A percentile compares a stretch with the other conserved stretches of the same genome.
phyloP scores from a whole-genome alignment of 2,888 invertebrate species.

The Prenolepis imparis region DNA sequence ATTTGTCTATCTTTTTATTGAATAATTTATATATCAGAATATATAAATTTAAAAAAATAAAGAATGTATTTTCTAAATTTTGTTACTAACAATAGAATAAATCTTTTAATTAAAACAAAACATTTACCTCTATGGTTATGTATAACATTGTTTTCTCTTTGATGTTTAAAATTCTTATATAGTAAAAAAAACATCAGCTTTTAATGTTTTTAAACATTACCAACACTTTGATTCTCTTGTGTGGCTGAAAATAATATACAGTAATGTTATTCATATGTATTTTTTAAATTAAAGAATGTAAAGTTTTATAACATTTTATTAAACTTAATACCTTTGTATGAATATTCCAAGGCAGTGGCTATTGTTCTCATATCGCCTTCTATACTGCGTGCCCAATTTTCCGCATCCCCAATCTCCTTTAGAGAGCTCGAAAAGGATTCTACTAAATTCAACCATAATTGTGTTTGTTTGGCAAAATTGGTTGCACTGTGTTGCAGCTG shows the following conservation, averaged over 20 bases:
- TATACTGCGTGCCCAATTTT: slow-evolving; percentile 99
- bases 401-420: slow-evolving; percentile 99
- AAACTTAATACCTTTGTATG: slow-evolving; percentile 90
- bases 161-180: neutral
- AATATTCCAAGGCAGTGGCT: slow-evolving; percentile 96
- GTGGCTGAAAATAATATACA: slow-evolving; percentile 74
- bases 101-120: slow-evolving; percentile 6
- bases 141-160: neutral
- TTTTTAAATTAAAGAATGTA: neutral
- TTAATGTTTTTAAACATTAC: slow-evolving; percentile 11
- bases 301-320: neutral
- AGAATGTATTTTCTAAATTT: neutral
- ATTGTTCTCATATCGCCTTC: slow-evolving; percentile 98
- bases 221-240: slow-evolving; percentile 77
- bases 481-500: slow-evolving; percentile 97
- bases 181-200: neutral
- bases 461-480: slow-evolving; percentile 98
- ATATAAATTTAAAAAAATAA: neutral
- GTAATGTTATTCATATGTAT: neutral
- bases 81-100: neutral
- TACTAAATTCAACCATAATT: slow-evolving; percentile 97
- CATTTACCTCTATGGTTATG: slow-evolving; percentile 15
- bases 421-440: slow-evolving; percentile 95
- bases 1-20: neutral
- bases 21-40: neutral